Evolutionary conservation across 2,888 invertebrate species (phyloP).

Genomic region (Erebia ligea): DNA sequence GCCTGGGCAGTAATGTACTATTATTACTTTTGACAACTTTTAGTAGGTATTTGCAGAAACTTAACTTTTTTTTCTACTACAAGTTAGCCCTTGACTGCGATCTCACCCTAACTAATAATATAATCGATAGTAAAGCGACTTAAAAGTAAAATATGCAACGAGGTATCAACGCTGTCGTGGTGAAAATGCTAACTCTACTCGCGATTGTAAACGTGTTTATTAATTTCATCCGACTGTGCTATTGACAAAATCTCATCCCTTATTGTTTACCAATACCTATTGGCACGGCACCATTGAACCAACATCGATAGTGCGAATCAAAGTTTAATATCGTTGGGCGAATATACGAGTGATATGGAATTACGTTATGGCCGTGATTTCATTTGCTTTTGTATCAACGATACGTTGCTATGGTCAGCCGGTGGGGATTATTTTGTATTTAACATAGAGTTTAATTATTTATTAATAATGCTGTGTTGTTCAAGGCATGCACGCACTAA

Average conservation of each 20-base stretch:
- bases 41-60: no score
- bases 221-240: background rate
- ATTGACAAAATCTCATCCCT: conserved; percentile 5
- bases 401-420: background rate
- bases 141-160: no score
- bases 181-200: background rate
- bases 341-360: background rate
- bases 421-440: no score
- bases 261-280: conserved; percentile 12
- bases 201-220: background rate
- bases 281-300: background rate
- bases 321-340: background rate
- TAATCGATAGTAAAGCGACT: no score
- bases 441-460: no score
- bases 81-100: no score
- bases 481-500: no score
- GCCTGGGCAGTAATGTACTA: no score
- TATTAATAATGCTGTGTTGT: no score
- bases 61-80: no score
- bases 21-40: no score
- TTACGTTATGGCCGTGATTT: background rate
- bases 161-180: background rate
- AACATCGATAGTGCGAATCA: background rate
- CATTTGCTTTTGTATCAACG: background rate
- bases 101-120: no score